A percentile compares a stretch with the other conserved stretches of the same genome.
Conservation (phyloP, 2,888 invertebrate genomes). For the Ceratothoa steindachneri region DNA sequence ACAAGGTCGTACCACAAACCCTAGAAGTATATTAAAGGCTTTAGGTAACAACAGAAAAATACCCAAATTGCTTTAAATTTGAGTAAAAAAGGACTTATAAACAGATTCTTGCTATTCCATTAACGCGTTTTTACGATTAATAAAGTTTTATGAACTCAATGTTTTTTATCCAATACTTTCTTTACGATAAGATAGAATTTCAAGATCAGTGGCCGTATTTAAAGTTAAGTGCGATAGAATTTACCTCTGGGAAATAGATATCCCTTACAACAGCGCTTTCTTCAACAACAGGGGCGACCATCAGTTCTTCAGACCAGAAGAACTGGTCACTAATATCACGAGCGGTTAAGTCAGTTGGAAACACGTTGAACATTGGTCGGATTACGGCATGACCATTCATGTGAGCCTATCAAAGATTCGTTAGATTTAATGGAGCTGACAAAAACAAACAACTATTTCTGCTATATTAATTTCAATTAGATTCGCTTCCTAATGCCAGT, state of each 20-base stretch:
- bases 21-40: constrained; percentile 18
- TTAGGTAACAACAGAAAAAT: too few relatives aligned
- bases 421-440: too few relatives aligned
- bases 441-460: neutral
- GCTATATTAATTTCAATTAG: neutral
- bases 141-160: too few relatives aligned
- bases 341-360: constrained; percentile 50
- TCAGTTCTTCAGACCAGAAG: constrained; percentile 53
- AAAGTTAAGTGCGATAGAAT: too few relatives aligned
- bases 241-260: constrained; percentile 28
- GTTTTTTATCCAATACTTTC: too few relatives aligned
- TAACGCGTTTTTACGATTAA: too few relatives aligned
- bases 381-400: constrained; percentile 52
- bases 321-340: constrained; percentile 51
- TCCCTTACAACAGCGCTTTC: constrained; percentile 26
- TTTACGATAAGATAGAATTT: too few relatives aligned
- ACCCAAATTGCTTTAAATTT: too few relatives aligned
- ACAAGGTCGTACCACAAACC: constrained; percentile 50
- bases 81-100: too few relatives aligned
- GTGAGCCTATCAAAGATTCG: constrained; percentile 51
- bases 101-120: too few relatives aligned
- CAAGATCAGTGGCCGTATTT: too few relatives aligned
- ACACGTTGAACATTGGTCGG: constrained; percentile 52
- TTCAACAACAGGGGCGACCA: constrained; percentile 51
- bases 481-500: too few relatives aligned